phyloP scores from a whole-genome alignment of 2,113 vertebrate genomes.

The Phalacrocorax brasilianus region DNA sequence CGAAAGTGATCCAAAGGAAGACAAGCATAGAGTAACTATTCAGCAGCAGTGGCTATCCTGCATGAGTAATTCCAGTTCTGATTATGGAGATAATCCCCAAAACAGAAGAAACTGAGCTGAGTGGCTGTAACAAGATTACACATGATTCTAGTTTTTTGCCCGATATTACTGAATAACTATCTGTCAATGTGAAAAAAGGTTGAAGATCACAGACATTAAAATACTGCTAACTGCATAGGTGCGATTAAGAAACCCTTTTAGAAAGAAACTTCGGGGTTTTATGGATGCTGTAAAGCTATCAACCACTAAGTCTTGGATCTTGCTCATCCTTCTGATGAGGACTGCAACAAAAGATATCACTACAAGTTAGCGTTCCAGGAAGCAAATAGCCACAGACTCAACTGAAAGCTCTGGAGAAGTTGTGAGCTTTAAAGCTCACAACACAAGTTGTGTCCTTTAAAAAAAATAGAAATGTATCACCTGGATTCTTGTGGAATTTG shows the following conservation, averaged over 20 bases:
- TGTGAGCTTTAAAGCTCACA: not conserved
- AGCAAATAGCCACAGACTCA: not conserved
- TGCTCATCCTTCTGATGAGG: not conserved
- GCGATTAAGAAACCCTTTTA: not conserved
- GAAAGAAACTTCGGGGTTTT: not conserved
- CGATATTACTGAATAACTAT: not conserved
- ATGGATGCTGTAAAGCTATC: not conserved
- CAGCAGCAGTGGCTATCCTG: not conserved
- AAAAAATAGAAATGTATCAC: not conserved
- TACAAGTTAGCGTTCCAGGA: not conserved
- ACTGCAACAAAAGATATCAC: not conserved
- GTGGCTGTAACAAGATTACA: not conserved
- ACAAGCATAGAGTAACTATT: not conserved
- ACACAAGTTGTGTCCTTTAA: not conserved
- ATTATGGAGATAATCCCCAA: not conserved
- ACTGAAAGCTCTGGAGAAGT: not conserved
- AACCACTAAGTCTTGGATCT: not conserved
- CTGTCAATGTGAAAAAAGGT: not conserved
- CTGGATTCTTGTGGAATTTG: not conserved
- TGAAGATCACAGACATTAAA: not conserved
- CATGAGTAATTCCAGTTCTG: not conserved
- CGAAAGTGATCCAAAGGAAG: not conserved
- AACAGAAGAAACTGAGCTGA: not conserved
- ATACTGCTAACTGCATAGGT: not conserved
- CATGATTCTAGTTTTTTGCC: not conserved